Evolutionary conservation across 1,140 invertebrate genomes (phyloP).

Genomic region (Rhopalosiphum maidis): DNA sequence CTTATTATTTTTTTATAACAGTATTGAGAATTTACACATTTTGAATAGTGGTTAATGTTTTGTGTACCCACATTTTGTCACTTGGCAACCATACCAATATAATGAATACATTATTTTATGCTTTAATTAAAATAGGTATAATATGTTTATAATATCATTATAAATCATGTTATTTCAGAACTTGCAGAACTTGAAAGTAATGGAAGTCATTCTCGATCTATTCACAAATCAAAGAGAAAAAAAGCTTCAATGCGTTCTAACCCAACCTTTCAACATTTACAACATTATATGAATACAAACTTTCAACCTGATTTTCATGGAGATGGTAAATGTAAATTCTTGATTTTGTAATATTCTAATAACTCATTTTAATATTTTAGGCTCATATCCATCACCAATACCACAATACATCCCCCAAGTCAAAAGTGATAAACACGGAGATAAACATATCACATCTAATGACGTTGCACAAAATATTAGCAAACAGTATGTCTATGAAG

Average conservation of each 20-base stretch:
- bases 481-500: slow-evolving; percentile 51
- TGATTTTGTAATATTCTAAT: neutral
- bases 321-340: slow-evolving; percentile 37
- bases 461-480: slow-evolving; percentile 34
- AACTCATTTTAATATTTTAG: neutral
- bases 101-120: neutral
- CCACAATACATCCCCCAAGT: slow-evolving; percentile 37
- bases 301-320: slow-evolving; percentile 54
- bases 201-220: neutral
- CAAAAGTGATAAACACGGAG: slow-evolving; percentile 12
- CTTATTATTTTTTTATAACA: neutral
- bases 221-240: slow-evolving; percentile 45
- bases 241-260: slow-evolving; percentile 20
- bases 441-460: slow-evolving; percentile 20
- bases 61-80: slow-evolving; percentile 9
- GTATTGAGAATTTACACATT: neutral
- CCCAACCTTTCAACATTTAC: neutral
- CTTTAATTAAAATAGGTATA: neutral
- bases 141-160: neutral
- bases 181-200: slow-evolving; percentile 50
- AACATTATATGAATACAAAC: slow-evolving; percentile 45
- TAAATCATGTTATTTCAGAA: slow-evolving; percentile 18
- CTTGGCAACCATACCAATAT: neutral
- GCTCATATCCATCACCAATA: slow-evolving; percentile 49
- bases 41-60: neutral